Conservation (phyloP, 2,797 vertebrate genomes). For the Macrochelys suwanniensis region DNA sequence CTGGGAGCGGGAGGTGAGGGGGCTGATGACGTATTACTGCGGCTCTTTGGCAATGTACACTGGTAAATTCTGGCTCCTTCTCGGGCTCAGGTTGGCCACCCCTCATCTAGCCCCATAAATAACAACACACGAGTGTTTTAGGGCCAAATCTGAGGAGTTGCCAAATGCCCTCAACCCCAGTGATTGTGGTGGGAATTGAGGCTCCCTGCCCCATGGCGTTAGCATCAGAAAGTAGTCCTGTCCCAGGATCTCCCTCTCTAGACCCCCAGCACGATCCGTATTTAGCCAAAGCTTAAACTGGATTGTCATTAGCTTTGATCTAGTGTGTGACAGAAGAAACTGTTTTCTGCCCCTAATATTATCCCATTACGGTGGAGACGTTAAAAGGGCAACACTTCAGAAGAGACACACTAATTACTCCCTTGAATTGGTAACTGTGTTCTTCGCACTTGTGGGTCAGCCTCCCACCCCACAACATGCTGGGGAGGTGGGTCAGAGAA, state of each 20-base stretch:
- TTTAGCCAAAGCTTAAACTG: not conserved
- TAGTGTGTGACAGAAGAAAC: not conserved
- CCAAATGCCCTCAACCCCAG: not conserved
- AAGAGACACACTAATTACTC: not conserved
- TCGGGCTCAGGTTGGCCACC: too few relatives aligned
- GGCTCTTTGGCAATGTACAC: too few relatives aligned
- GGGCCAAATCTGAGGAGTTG: not conserved
- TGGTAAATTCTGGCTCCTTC: too few relatives aligned
- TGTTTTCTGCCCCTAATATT: not conserved
- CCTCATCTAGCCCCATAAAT: not conserved
- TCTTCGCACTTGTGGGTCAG: not conserved
- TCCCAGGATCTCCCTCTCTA: not conserved
- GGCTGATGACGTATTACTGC: too few relatives aligned
- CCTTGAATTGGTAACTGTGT: not conserved
- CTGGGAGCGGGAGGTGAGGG: too few relatives aligned
- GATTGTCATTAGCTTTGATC: not conserved
- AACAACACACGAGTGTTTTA: not conserved
- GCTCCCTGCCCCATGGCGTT: not conserved
- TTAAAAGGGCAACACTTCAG: not conserved
- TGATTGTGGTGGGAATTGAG: not conserved
- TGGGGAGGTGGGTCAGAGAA: not conserved
- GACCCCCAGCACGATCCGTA: not conserved
- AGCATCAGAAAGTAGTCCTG: not conserved
- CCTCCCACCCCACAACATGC: not conserved
- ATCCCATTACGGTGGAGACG: not conserved